Evolutionary conservation across 2,113 vertebrate genomes (phyloP), one percentile per base, ranked within the genome.

Genomic region (Psittacula cyanocephala): DNA sequence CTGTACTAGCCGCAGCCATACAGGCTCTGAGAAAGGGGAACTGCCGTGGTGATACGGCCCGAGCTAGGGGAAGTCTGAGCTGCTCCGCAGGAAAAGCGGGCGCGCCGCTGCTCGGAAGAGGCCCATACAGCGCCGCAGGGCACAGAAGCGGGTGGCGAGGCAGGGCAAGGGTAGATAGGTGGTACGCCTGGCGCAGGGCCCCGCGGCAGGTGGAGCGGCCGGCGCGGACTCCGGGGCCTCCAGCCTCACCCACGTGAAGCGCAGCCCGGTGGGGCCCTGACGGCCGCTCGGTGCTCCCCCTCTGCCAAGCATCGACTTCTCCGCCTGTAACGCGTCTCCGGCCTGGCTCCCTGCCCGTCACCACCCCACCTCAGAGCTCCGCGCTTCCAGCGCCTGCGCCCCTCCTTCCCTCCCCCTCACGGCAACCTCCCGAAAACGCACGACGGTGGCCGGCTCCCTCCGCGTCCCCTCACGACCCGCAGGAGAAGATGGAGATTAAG

Each of bases 21-120:
- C 4, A 6, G 25, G 69, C 14, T 78, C 16, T 1, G 50, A 37
- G 60, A 72, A 84, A 64, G 25, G 35, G 87, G 49, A 92, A 89
- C 49, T 18, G 4, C 35, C 1, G 62, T 0, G 29, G 46, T 29
- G 17, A 33, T 0, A 33, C 3, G 50, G 31, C 16, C 7, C 22
- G 41, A 16, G 37, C 11, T 0, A 24, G 24, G 18, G 39, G 71
- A 41, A 44, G 55, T 63, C 37, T 11, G 33, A 22, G 67, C 41
- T 2, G 53, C 52, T 7, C 12, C 28, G 49, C 71, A 25, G 43
- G 39, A 37, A 47, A 9, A 50, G 57, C 33, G 15, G 25, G 33
- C 7, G 39, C 24, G 15, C 50, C 35, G 43, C 67, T 7, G 47
- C 53, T 41, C 52, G 5, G 27, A 5, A 10, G 46, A 50, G 71